phyloP scores from a whole-genome alignment of 64 coral and sea anemone genomes.

The Stichodactyla helianthus region DNA sequence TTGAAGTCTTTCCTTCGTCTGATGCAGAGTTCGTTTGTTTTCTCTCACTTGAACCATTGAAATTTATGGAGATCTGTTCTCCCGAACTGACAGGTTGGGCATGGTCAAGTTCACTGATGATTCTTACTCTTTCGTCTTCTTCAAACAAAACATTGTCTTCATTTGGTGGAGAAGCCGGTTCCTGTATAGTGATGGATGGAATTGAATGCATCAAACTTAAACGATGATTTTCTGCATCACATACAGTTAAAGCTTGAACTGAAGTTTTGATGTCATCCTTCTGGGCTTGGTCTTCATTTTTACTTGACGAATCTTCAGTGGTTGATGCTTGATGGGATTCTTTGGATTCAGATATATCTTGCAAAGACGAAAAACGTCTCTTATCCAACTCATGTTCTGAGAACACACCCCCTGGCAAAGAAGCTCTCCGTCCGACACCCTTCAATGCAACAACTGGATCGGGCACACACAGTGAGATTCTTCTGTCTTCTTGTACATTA shows the following conservation, averaged over 20 bases:
- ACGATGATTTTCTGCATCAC: not conserved
- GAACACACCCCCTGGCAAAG: not conserved
- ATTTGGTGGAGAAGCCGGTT: conserved; percentile 12
- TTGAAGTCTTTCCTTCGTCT: not conserved
- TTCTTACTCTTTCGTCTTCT: not conserved
- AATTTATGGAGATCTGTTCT: not conserved
- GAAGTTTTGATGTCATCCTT: not conserved
- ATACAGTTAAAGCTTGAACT: not conserved
- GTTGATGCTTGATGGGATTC: not conserved
- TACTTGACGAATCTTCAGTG: not conserved
- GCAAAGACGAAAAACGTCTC: not conserved
- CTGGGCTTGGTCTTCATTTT: not conserved
- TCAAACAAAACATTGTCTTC: conserved; percentile 17
- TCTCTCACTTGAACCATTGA: not conserved
- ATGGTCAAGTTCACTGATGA: not conserved
- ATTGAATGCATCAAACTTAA: not conserved
- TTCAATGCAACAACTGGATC: conserved; percentile 9
- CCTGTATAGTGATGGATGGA: conserved; percentile 2
- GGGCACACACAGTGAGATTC: conserved; percentile 1
- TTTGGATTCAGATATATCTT: not conserved
- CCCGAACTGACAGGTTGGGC: not conserved
- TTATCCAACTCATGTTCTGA: not conserved
- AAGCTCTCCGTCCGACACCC: not conserved
- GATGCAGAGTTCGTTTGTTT: not conserved
- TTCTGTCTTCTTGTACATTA: not conserved